Base-by-base conservation (phyloP, 2,113 vertebrate genomes). In the Toxotes chatareus region DNA sequence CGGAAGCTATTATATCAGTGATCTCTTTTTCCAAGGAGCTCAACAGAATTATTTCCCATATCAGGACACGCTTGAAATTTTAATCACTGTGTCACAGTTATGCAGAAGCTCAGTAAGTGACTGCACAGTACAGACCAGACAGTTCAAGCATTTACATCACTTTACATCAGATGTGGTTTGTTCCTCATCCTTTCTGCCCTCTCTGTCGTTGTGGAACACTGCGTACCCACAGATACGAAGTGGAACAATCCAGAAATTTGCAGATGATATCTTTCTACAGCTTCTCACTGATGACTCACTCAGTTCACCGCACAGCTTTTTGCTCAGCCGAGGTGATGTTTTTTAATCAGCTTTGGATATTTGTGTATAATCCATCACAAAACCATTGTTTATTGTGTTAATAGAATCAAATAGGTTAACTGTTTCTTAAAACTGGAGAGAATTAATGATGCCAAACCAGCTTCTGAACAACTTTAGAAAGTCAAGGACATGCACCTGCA, bases 151-250 rank as follows among this genome's bases (percentile, higher is more conserved):
- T 84, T 78, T 61, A 5, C 69, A 79, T 74, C 34, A 17, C 23
- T 57, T 86, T 82, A 53, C 74, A 86, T 75, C 75, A 65, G 21
- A 42, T 42, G 63, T n/a, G 47, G 16, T 13, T 32, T 60, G 34
- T 4, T 36, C 13, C 42, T 51, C 27, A 59, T 63, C 44, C 11
- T 23, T 38, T 27, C 44, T 64, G 69, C 36, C 63, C 34, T n/a
- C 47, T 27, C 55, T 46, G 77, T 65, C 65, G 4, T 47, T 16
- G 71, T 34, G 56, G 32, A 73, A 61, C 21, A 31, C 16, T 0
- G 21, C 16, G 7, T 11, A n/a, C n/a, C n/a, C 21, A 21, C 11
- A 44, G 31, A 70, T 21, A 36, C 34, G 46, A 7, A 12, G 14
- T 31, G 21, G 38, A 62, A 17, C 31, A 31, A 38, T 55, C 17